These are phyloP conservation scores for Aspidiotus destructor DNA, from an alignment of 2,888 invertebrate species.

Conservation along the genomic window DNA sequence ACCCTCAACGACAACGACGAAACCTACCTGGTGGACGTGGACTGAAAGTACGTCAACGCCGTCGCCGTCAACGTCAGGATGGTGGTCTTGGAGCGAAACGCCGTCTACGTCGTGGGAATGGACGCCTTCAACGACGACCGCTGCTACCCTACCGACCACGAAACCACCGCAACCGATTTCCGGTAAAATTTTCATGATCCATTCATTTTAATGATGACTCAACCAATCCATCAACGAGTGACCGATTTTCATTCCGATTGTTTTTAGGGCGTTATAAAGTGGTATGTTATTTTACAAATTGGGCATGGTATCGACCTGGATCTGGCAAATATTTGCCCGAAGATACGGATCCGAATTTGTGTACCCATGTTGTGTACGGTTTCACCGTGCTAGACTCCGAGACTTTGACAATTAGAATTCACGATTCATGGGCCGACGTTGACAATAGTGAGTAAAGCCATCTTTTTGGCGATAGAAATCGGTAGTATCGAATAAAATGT, in stretches of 20 bases:
- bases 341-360: constrained; percentile 73
- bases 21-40: constrained; percentile 21
- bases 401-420: constrained; percentile 65
- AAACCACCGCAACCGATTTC: constrained; percentile 36
- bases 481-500: no score
- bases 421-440: constrained; percentile 83
- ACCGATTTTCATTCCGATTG: constrained; percentile 2
- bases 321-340: constrained; percentile 74
- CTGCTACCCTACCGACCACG: constrained; percentile 36
- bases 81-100: constrained; percentile 36
- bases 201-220: background rate
- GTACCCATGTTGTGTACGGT: constrained; percentile 87
- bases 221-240: background rate
- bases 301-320: constrained; percentile 84
- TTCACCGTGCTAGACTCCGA: constrained; percentile 83
- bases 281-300: constrained; percentile 86
- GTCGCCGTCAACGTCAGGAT: constrained; percentile 14
- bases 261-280: constrained; percentile 64
- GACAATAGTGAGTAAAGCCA: constrained; percentile 59
- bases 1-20: constrained; percentile 28
- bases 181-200: constrained; percentile 34
- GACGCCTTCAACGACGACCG: constrained; percentile 37
- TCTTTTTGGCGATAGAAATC: background rate
- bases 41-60: constrained; percentile 36
- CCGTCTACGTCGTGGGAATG: constrained; percentile 37